Percentiles rank a stretch among this genome's conserved stretches.
These are phyloP conservation scores for Sternarchorhynchus goeldii DNA, from an alignment of 2,797 vertebrate genomes.

Conservation along the genomic window DNA sequence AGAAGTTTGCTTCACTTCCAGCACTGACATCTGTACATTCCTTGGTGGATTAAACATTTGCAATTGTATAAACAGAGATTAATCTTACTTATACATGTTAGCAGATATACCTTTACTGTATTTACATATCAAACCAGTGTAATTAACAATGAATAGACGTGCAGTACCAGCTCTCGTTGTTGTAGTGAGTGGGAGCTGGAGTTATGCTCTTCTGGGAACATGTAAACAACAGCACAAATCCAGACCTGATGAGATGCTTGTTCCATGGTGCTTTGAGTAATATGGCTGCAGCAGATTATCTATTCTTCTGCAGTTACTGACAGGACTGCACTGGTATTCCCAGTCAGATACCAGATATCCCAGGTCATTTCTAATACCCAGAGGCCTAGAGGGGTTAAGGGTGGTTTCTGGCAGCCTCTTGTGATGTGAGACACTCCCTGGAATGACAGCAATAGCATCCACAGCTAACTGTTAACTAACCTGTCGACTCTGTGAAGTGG, in stretches of 20 bases:
- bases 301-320: constrained; percentile 1
- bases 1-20: too few relatives aligned
- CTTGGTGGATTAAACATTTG: neutral
- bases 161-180: neutral
- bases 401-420: constrained; percentile 54
- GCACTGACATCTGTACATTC: neutral
- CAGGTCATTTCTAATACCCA: constrained; percentile 5
- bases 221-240: neutral
- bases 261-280: neutral
- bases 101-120: constrained; percentile 2
- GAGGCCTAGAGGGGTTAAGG: neutral
- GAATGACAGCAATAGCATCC: constrained; percentile 28
- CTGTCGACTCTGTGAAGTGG: neutral
- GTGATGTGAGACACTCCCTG: constrained; percentile 52
- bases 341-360: neutral
- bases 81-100: neutral
- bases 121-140: constrained; percentile 30
- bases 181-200: neutral
- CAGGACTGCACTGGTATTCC: neutral
- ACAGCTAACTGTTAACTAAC: neutral
- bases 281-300: neutral
- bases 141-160: neutral
- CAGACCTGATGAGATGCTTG: neutral
- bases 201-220: constrained; percentile 43
- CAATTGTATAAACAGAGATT: neutral